Conservation (phyloP, 2,888 invertebrate species). For the Parascotia fuliginaria region DNA sequence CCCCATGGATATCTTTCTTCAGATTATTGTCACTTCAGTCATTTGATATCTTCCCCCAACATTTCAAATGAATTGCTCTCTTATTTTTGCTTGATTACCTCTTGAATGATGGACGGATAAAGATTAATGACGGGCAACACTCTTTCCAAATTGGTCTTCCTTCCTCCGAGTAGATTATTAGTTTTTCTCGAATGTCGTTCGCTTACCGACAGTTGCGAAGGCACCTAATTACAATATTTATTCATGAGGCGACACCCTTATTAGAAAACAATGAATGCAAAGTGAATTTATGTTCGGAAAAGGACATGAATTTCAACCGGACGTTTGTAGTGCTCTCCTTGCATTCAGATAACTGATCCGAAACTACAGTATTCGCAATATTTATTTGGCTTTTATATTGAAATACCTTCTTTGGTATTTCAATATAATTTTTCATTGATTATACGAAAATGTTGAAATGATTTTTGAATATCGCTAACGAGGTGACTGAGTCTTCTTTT, state of each 20-base stretch:
- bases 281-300: slow-evolving; percentile 51
- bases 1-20: slow-evolving; percentile 3
- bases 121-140: slow-evolving; percentile 72
- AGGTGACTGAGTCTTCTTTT: too few species aligned
- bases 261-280: slow-evolving; percentile 56
- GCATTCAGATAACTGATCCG: slow-evolving; percentile 30
- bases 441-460: background rate
- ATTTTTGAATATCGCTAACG: background rate
- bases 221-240: slow-evolving; percentile 61
- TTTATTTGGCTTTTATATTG: slow-evolving; percentile 7
- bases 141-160: slow-evolving; percentile 65
- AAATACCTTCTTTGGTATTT: slow-evolving; percentile 2
- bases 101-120: slow-evolving; percentile 63
- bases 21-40: slow-evolving; percentile 35
- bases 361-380: slow-evolving; percentile 2
- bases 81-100: slow-evolving; percentile 52
- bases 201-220: slow-evolving; percentile 26
- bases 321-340: slow-evolving; percentile 27
- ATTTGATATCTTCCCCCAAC: slow-evolving; percentile 25
- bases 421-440: background rate
- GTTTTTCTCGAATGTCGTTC: slow-evolving; percentile 53
- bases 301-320: slow-evolving; percentile 39
- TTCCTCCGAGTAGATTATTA: slow-evolving; percentile 63
- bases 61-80: slow-evolving; percentile 34
- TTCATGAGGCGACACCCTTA: slow-evolving; percentile 52